Evolutionary conservation across 2,113 vertebrate species (phyloP).

Genomic region (Paedocypris sp.): DNA sequence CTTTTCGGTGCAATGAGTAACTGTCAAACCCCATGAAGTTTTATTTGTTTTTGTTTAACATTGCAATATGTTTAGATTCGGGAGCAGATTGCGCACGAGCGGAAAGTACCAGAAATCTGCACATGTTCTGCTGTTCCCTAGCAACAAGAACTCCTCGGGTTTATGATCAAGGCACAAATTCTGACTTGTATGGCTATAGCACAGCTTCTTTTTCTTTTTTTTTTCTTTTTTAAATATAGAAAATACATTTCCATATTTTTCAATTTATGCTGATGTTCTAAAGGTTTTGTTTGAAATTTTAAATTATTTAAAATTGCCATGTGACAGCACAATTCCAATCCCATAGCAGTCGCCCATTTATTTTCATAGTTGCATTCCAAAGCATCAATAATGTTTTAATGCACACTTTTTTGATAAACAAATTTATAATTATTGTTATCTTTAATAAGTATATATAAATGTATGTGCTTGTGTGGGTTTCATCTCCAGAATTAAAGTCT

Average conservation of each 20-base stretch:
- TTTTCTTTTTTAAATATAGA: neutral
- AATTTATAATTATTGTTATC: no score
- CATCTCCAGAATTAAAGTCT: no score
- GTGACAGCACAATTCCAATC: no score
- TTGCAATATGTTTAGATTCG: neutral
- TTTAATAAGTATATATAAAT: no score
- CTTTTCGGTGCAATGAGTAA: neutral
- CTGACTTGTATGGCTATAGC: slow-evolving; percentile 8
- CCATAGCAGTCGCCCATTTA: no score
- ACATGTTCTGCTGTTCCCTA: slow-evolving; percentile 34
- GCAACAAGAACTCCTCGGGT: slow-evolving; percentile 35
- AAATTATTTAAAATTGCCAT: no score
- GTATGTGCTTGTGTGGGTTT: no score
- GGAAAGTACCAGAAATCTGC: slow-evolving; percentile 8
- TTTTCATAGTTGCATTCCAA: no score
- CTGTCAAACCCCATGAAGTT: neutral
- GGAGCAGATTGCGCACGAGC: slow-evolving; percentile 4
- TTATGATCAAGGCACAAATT: slow-evolving; percentile 16
- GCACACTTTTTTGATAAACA: no score
- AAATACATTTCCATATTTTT: neutral
- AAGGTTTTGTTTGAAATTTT: no score
- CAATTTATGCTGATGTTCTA: no score
- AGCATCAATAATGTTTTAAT: no score
- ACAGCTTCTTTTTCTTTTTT: neutral
- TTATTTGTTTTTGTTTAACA: neutral